Evolutionary conservation across 2,888 invertebrate genomes (phyloP).

Genomic region (Druceiella hillmani): DNA sequence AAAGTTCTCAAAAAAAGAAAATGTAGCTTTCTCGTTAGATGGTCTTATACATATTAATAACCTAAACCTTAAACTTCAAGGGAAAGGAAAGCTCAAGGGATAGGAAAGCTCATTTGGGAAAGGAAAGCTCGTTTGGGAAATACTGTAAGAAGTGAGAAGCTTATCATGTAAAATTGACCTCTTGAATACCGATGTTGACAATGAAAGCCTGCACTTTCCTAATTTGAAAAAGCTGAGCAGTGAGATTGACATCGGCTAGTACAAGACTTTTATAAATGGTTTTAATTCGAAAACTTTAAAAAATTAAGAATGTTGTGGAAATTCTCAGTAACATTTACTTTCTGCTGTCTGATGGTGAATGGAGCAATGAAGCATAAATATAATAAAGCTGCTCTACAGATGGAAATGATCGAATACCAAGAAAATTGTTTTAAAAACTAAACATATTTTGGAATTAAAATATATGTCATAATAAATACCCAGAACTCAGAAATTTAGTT

Average conservation of each 20-base stretch:
- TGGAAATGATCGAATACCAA: constrained; percentile 24
- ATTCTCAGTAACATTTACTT: constrained; percentile 23
- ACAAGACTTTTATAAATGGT: constrained; percentile 19
- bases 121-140: too few relatives aligned
- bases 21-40: constrained; percentile 10
- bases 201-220: constrained; percentile 14
- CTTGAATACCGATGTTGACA: constrained; percentile 10
- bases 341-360: constrained; percentile 23
- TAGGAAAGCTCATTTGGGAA: too few relatives aligned
- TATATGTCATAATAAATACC: too few relatives aligned
- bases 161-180: constrained; percentile 11
- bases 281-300: constrained; percentile 15
- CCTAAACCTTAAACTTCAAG: constrained; percentile 20
- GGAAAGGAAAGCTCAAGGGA: constrained; percentile 17
- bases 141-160: constrained; percentile 14
- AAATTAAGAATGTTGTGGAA: constrained; percentile 23
- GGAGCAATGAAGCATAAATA: constrained; percentile 22
- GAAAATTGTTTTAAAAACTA: constrained; percentile 20
- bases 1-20: constrained; percentile 10
- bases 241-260: constrained; percentile 20
- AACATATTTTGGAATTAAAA: too few relatives aligned
- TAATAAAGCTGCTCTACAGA: constrained; percentile 24
- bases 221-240: too few relatives aligned
- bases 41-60: constrained; percentile 18
- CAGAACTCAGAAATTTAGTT: too few relatives aligned